Base-by-base conservation (phyloP, 2,888 invertebrate species). In the Ophioninae sp. region DNA sequence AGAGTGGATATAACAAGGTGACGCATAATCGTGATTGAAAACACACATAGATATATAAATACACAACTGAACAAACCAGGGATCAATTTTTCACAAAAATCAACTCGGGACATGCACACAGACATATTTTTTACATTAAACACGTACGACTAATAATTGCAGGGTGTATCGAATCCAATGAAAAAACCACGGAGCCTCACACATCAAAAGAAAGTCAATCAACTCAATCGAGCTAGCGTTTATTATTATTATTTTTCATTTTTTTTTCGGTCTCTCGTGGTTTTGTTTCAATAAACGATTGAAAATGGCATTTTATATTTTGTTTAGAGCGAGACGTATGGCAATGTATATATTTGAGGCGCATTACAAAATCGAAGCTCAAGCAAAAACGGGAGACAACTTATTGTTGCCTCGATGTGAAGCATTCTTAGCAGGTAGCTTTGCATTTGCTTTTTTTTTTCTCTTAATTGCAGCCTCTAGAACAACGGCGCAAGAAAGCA, bases 21-120 rank as follows among this genome's bases (percentile, higher is more conserved):
- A 78, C 50, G 17, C 21, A 13, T 37, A 7, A 56, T 41, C 10
- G 7, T 37, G 50, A n/a, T 41, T 41, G 37, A 21, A 50, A 23
- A 68, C 56, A 61, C n/a, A 39, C 21, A 50, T 50, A 50, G 10
- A 50, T 50, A 50, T 50, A 50, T 13, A 50, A 50, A 50, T 50
- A 10, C 13, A 62, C 41, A 61, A 13, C 61, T 44, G 3, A 21
- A 56, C 23, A 62, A 62, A 62, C 23, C 23, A 61, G 23, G 13
- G 17, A 10, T 44, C 0, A 21, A 17, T 17, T 2, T 30, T 30
- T 30, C n/a, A 30, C 37, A 50, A 56, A 70, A 81, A 81, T 75
- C 61, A 72, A 75, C 67, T 67, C 20, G 61, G 79, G 67, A 41
- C 84, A 84, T 81, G 81, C 81, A 72, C 75, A 81, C 72, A 79